phyloP scores from a whole-genome alignment of 64 coral and sea anemone species.

The Hydrozoanthus tunicans region DNA sequence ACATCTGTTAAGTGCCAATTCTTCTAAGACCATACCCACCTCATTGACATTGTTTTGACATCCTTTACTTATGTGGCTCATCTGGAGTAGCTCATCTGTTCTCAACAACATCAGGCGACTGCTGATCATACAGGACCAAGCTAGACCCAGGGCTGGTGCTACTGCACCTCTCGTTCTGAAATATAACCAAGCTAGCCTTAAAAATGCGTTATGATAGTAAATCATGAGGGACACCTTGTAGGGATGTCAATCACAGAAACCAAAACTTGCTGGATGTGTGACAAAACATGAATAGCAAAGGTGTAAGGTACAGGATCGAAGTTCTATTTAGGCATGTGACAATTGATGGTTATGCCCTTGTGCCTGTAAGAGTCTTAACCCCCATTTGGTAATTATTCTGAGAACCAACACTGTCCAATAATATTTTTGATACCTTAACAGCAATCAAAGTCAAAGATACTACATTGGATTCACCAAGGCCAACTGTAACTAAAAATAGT shows the following conservation, averaged over 20 bases:
- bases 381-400: too few species aligned
- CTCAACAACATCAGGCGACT: conserved; percentile 74
- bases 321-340: too few species aligned
- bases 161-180: conserved; percentile 37
- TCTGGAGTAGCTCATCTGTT: conserved; percentile 64
- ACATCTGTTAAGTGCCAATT: neutral
- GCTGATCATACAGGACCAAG: conserved; percentile 86
- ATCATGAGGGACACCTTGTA: too few species aligned
- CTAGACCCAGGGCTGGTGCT: conserved; percentile 81
- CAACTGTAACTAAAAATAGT: too few species aligned
- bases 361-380: too few species aligned
- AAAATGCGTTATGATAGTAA: neutral
- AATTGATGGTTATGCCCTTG: too few species aligned
- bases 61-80: neutral
- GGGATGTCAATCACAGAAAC: neutral
- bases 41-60: neutral
- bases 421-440: too few species aligned
- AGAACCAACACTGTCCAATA: too few species aligned
- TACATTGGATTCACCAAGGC: too few species aligned
- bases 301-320: too few species aligned
- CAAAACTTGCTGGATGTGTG: neutral
- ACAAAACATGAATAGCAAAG: too few species aligned
- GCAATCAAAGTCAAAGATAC: too few species aligned
- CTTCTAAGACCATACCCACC: neutral
- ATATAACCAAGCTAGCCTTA: neutral